These are phyloP conservation scores for Drosophila birchii DNA, from an alignment of 2,888 invertebrate genomes.

Conservation along the genomic window DNA sequence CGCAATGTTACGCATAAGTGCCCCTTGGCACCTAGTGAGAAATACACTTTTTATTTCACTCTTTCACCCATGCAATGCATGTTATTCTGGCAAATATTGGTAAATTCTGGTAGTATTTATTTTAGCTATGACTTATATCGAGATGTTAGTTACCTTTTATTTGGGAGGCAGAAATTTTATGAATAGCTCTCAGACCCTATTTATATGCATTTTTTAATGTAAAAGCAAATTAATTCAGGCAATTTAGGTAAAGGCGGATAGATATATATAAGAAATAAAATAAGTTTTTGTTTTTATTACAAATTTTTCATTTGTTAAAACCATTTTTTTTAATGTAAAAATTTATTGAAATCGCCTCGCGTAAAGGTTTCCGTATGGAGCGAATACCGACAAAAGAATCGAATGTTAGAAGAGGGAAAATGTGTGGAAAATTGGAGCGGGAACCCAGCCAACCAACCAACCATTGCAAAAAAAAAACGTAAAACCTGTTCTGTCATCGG, in stretches of 20 bases:
- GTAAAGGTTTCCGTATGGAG: constrained; percentile 31
- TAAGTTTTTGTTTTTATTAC: too few relatives aligned
- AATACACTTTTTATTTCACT: constrained; percentile 39
- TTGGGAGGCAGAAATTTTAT: neutral
- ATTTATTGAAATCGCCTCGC: constrained; percentile 60
- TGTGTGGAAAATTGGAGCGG: constrained; percentile 11
- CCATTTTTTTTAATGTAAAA: constrained; percentile 10
- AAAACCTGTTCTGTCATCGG: constrained; percentile 61
- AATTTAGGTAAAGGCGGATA: neutral
- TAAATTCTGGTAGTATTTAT: neutral
- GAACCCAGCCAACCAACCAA: constrained; percentile 9
- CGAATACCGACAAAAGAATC: constrained; percentile 12
- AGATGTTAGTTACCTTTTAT: neutral
- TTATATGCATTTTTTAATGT: neutral
- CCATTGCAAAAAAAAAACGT: constrained; percentile 14
- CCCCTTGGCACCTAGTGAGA: constrained; percentile 40
- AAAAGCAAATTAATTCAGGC: neutral
- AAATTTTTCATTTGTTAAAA: neutral
- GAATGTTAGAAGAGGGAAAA: constrained; percentile 5
- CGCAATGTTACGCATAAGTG: constrained; percentile 74
- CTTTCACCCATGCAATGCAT: constrained; percentile 30
- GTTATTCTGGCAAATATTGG: constrained; percentile 12
- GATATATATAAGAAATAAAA: neutral
- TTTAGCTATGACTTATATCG: neutral
- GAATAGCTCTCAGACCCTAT: neutral